These are phyloP conservation scores for western clawed frog (Xenopus tropicalis) DNA, from an alignment of 2,113 vertebrate genomes.

Conservation along the genomic window UCB_Xtro_10.0 CM004450.2:23478001-23478500, in stretches of 20 bases:
- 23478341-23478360: background rate
- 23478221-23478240: background rate
- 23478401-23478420: too few species aligned
- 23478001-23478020: constrained; percentile 12
- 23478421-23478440: too few species aligned
- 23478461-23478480: too few species aligned
- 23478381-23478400: too few species aligned
- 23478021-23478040: background rate
- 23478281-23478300: background rate
- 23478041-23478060: background rate
- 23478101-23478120: constrained; percentile 36
- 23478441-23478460: too few species aligned
- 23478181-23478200: constrained; percentile 40
- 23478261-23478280: background rate
- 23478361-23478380: too few species aligned
- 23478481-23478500: too few species aligned
- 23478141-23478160: constrained; percentile 9
- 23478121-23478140: constrained; percentile 25
- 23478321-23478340: background rate
- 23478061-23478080: background rate
- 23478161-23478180: background rate
- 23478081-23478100: background rate
- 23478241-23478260: background rate
- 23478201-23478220: constrained; percentile 17
- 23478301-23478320: constrained; percentile 5